phyloP scores from a whole-genome alignment of 2,888 invertebrate genomes.

The Blastobasis adustella region DNA sequence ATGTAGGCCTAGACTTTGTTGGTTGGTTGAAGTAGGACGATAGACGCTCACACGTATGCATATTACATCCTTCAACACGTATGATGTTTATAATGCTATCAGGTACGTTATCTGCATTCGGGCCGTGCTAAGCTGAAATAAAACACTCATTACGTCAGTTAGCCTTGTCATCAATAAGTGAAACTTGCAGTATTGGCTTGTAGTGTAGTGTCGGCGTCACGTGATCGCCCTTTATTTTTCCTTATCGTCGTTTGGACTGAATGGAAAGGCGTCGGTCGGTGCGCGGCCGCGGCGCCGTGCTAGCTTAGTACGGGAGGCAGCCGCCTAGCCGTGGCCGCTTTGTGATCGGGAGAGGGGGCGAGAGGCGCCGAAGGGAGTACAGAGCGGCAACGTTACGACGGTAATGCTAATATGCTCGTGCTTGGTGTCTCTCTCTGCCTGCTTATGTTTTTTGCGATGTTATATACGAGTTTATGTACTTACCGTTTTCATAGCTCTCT shows the following conservation, averaged over 20 bases:
- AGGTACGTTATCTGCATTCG: conserved; percentile 28
- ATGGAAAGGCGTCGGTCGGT: conserved; percentile 36
- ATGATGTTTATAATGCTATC: conserved; percentile 7
- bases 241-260: conserved; percentile 44
- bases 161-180: conserved; percentile 32
- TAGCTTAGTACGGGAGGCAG: conserved; percentile 44
- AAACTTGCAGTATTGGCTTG: conserved; percentile 23
- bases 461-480: no score
- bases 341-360: conserved; percentile 49
- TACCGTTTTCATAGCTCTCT: not conserved
- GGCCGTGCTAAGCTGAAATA: conserved; percentile 3
- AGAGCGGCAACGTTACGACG: conserved; percentile 50
- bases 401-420: conserved; percentile 48
- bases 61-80: no score
- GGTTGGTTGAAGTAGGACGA: no score
- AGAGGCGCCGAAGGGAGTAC: conserved; percentile 59
- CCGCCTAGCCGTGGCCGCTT: conserved; percentile 12
- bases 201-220: conserved; percentile 34
- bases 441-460: not conserved
- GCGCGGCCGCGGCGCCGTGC: conserved; percentile 31
- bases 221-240: conserved; percentile 40
- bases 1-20: no score
- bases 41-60: no score
- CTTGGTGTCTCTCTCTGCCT: conserved; percentile 35
- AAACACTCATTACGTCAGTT: conserved; percentile 26